Conservation (phyloP, 2,888 invertebrate genomes). For the Metellina segmentata region DNA sequence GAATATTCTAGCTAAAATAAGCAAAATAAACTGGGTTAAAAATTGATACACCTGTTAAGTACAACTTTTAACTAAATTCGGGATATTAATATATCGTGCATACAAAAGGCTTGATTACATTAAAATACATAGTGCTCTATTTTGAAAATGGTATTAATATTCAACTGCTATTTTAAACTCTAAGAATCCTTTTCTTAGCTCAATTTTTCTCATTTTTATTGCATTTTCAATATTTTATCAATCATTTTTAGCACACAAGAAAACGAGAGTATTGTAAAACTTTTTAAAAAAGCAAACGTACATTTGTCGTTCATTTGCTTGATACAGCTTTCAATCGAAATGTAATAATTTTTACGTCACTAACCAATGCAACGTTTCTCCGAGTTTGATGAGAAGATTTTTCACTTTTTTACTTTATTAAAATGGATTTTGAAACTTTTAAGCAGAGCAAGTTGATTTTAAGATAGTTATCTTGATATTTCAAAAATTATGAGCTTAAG, state of each 20-base stretch:
- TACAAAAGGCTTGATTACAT: no score
- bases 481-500: neutral
- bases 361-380: neutral
- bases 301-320: neutral
- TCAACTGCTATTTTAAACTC: no score
- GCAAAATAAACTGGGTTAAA: no score
- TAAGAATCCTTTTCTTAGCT: no score
- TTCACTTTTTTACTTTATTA: neutral
- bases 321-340: neutral
- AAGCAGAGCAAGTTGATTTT: neutral
- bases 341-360: neutral
- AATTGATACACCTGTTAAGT: no score
- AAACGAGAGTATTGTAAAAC: neutral
- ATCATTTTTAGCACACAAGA: neutral
- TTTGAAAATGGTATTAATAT: no score
- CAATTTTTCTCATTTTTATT: no score
- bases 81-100: no score
- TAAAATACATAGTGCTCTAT: no score
- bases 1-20: no score
- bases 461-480: neutral
- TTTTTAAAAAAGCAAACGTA: neutral
- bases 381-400: neutral
- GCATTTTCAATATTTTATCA: neutral
- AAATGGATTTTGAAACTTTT: neutral
- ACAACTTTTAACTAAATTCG: no score